A percentile compares a stretch with the other conserved stretches of the same genome.
phyloP scores from a whole-genome alignment of 2,888 invertebrate species.

The Sisyra terminalis region DNA sequence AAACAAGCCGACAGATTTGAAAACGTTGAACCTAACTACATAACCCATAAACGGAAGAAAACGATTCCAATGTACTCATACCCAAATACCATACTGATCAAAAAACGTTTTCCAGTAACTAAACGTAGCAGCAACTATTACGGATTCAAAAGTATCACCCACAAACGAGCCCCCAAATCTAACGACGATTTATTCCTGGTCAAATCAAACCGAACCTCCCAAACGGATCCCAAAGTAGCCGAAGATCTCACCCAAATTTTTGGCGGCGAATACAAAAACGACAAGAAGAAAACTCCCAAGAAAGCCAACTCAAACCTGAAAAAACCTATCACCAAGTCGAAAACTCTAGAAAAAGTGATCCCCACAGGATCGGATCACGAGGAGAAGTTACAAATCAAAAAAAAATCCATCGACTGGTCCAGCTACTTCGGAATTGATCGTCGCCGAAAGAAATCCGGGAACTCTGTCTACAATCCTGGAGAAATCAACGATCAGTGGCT shows the following conservation, averaged over 20 bases:
- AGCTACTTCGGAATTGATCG: slow-evolving; percentile 75
- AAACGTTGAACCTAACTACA: background rate
- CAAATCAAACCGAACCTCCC: slow-evolving; percentile 24
- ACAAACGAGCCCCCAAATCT: slow-evolving; percentile 16
- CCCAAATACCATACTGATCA: slow-evolving; percentile 7
- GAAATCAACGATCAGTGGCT: slow-evolving; percentile 38
- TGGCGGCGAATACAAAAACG: slow-evolving; percentile 24
- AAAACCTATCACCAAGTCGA: background rate
- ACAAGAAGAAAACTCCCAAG: slow-evolving; percentile 13
- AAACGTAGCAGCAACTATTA: slow-evolving; percentile 38
- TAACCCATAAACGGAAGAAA: background rate
- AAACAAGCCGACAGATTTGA: background rate
- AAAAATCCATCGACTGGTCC: slow-evolving; percentile 76
- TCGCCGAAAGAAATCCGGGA: slow-evolving; percentile 46
- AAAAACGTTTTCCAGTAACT: slow-evolving; percentile 46
- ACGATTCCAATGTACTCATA: background rate
- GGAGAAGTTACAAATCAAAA: slow-evolving; percentile 36
- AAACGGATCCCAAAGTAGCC: slow-evolving; percentile 52
- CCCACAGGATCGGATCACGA: slow-evolving; percentile 18
- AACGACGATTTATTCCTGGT: slow-evolving; percentile 1
- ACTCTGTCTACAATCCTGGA: slow-evolving; percentile 31
- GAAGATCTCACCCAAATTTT: slow-evolving; percentile 53
- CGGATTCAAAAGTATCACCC: slow-evolving; percentile 12
- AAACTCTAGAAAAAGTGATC: background rate
- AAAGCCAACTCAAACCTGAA: slow-evolving; percentile 6